Evolutionary conservation across 2,113 vertebrate genomes (phyloP).

Genomic region (Gadus chalcogrammus): DNA sequence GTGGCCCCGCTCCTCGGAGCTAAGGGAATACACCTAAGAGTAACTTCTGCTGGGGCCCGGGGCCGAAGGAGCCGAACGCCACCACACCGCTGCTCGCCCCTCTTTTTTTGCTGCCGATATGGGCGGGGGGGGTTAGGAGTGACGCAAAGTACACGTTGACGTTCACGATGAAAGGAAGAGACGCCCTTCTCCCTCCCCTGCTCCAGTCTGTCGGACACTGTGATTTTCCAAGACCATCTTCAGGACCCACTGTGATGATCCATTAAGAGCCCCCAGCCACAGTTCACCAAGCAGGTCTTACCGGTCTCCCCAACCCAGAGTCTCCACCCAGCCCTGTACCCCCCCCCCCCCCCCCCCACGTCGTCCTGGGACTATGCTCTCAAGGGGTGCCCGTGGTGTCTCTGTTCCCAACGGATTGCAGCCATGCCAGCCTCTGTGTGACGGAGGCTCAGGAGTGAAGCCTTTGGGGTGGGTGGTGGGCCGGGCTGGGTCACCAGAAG

Average conservation of each 20-base stretch:
- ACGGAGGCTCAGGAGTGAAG: no score
- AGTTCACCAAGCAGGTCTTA: constrained; percentile 50
- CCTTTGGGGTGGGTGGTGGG: no score
- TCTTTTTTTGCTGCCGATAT: constrained; percentile 22
- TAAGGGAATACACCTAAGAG: no score
- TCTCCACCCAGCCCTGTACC: constrained; percentile 39
- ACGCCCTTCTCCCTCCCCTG: constrained; percentile 36
- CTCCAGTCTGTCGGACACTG: constrained; percentile 66
- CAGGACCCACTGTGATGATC: constrained; percentile 86
- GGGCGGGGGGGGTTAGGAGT: constrained; percentile 15
- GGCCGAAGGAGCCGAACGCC: constrained; percentile 14
- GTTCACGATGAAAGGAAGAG: constrained; percentile 16
- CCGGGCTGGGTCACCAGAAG: no score
- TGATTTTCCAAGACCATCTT: constrained; percentile 67
- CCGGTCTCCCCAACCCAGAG: constrained; percentile 23
- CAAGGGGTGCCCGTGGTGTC: no score
- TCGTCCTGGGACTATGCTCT: no score
- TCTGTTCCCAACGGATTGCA: no score
- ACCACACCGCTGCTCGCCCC: constrained; percentile 5
- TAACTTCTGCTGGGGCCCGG: constrained; percentile 3
- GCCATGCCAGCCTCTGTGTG: no score
- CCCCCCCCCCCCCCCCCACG: constrained; percentile 52
- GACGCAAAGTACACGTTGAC: constrained; percentile 19
- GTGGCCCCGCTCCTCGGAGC: constrained; percentile 31
- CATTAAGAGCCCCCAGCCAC: constrained; percentile 53